Evolutionary conservation across 1,140 invertebrate genomes (phyloP).

Genomic region (Cydia strobilella): DNA sequence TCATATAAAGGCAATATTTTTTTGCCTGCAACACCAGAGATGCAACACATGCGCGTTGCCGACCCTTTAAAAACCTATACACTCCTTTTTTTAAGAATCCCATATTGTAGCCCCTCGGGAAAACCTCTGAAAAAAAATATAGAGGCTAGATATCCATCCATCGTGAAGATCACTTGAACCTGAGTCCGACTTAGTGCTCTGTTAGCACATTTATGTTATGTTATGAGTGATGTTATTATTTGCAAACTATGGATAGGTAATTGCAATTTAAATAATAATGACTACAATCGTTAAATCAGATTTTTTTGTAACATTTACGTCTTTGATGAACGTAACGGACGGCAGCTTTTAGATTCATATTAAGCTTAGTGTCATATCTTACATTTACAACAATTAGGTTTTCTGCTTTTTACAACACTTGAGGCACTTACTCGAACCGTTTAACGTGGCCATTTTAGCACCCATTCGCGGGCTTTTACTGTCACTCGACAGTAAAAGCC

Average conservation of each 20-base stretch:
- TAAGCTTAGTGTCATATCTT: not conserved
- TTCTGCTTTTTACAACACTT: not conserved
- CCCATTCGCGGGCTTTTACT: not conserved
- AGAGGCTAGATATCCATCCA: constrained; percentile 3
- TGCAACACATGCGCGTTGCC: too few relatives aligned
- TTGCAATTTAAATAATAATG: not conserved
- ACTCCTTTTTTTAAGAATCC: too few relatives aligned
- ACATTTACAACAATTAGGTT: not conserved
- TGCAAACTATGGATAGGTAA: not conserved
- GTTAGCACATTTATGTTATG: not conserved
- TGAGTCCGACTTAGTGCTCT: not conserved
- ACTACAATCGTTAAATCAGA: not conserved
- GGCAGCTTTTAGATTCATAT: too few relatives aligned
- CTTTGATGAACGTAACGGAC: not conserved
- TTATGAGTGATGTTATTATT: not conserved
- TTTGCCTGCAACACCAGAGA: too few relatives aligned
- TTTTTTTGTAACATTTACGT: not conserved
- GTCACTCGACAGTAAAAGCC: too few relatives aligned
- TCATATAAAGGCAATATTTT: constrained; percentile 6
- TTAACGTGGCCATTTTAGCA: constrained; percentile 9
- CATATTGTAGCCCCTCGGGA: too few relatives aligned
- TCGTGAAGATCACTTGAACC: not conserved
- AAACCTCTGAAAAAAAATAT: too few relatives aligned
- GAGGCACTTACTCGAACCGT: not conserved
- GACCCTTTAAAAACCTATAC: too few relatives aligned